A percentile compares a stretch with the other conserved stretches of the same genome.
phyloP scores from a whole-genome alignment of 37 sponge, comb jelly and placozoan species.

The Cliona cf. orientalis region DNA sequence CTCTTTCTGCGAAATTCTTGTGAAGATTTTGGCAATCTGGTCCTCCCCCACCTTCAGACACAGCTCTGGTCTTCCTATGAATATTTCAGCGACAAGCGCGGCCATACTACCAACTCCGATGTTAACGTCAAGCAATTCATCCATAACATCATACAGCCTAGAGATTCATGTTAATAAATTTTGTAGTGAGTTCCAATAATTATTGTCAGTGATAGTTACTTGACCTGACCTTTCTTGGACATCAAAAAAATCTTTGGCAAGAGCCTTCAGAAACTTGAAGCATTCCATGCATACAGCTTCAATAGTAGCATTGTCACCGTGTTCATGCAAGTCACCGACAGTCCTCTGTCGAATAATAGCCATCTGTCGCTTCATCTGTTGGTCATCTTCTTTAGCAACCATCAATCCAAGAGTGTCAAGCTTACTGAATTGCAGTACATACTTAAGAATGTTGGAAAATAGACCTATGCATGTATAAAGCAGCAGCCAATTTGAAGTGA shows the following conservation, averaged over 20 bases:
- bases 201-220: too few species aligned
- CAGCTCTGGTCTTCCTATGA: slow-evolving; percentile 7
- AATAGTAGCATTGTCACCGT: too few species aligned
- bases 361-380: background rate
- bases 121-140: slow-evolving; percentile 43
- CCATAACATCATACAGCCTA: slow-evolving; percentile 41
- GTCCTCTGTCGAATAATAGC: too few species aligned
- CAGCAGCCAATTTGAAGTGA: too few species aligned
- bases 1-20: background rate
- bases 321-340: too few species aligned
- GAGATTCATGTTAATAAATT: background rate
- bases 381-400: background rate
- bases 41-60: slow-evolving; percentile 5
- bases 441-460: too few species aligned
- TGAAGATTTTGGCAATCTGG: slow-evolving; percentile 40
- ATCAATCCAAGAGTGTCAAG: background rate
- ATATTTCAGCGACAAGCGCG: background rate
- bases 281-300: background rate
- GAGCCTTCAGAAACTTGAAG: slow-evolving; percentile 4
- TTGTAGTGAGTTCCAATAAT: too few species aligned
- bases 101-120: background rate
- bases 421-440: too few species aligned
- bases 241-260: background rate
- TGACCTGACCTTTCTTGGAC: too few species aligned
- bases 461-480: too few species aligned